phyloP scores from a whole-genome alignment of 2,113 vertebrate genomes.

The Anoura caudifer region DNA sequence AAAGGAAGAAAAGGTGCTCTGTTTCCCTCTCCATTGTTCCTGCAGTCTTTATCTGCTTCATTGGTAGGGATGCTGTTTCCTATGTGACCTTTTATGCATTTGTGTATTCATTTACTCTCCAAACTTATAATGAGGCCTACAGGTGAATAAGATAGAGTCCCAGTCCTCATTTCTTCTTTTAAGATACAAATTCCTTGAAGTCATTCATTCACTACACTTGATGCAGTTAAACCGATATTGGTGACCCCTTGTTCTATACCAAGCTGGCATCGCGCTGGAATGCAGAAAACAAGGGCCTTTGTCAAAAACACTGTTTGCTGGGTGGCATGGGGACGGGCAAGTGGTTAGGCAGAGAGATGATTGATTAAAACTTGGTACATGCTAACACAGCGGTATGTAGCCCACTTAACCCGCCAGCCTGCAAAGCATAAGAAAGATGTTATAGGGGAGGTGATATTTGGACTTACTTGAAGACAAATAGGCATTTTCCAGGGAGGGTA shows the following conservation, averaged over 20 bases:
- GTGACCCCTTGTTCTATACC: background rate
- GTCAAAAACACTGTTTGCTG: background rate
- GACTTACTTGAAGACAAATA: background rate
- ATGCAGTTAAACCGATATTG: conserved; percentile 22
- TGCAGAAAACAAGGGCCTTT: background rate
- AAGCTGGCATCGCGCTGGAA: background rate
- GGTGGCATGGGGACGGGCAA: background rate
- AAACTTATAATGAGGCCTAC: background rate
- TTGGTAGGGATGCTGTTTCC: background rate
- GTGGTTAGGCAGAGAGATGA: background rate
- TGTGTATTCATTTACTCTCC: background rate
- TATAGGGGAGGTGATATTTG: background rate
- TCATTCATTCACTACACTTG: background rate
- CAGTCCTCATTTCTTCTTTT: conserved; percentile 12
- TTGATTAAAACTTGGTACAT: background rate
- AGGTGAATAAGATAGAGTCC: background rate
- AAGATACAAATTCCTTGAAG: conserved; percentile 1
- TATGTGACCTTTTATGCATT: background rate
- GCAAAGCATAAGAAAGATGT: background rate
- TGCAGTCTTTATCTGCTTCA: background rate
- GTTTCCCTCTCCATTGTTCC: conserved; percentile 27
- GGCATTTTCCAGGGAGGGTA: background rate
- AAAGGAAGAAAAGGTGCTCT: background rate
- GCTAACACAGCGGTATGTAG: background rate
- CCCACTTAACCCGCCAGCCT: background rate